These are phyloP conservation scores for Pemphredon lugubris DNA, from an alignment of 2,888 invertebrate genomes.

Conservation along the genomic window DNA sequence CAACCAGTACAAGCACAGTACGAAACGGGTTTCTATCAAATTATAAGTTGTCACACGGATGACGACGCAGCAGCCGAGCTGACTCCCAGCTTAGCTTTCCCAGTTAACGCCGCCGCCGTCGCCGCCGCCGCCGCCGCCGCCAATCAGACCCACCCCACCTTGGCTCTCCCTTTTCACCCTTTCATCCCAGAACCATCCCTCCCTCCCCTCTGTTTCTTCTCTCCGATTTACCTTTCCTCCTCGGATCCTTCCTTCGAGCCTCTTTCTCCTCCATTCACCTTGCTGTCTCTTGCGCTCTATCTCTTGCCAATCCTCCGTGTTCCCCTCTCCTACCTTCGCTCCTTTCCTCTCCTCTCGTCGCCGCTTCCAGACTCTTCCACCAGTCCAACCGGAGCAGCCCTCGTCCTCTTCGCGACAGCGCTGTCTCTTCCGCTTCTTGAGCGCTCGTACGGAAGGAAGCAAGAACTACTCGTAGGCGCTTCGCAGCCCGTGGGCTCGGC, in stretches of 20 bases:
- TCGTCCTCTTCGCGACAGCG: constrained; percentile 27
- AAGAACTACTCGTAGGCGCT: constrained; percentile 45
- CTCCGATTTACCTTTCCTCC: constrained; percentile 31
- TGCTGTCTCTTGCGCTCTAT: constrained; percentile 9
- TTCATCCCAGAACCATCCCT: constrained; percentile 25
- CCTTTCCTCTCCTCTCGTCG: constrained; percentile 10
- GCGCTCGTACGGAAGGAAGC: constrained; percentile 57
- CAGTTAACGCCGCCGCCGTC: constrained; percentile 73
- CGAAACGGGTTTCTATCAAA: constrained; percentile 73
- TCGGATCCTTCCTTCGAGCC: constrained; percentile 42
- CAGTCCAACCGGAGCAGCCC: too few relatives aligned
- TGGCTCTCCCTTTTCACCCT: constrained; percentile 41
- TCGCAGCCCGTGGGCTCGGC: constrained; percentile 45
- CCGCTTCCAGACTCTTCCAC: too few relatives aligned
- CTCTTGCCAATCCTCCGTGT: background rate
- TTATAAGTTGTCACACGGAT: constrained; percentile 77
- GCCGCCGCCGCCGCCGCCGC: too few relatives aligned
- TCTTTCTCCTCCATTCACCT: constrained; percentile 12
- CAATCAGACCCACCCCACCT: constrained; percentile 67
- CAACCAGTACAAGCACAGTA: constrained; percentile 58
- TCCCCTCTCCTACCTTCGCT: background rate
- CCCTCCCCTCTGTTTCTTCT: constrained; percentile 30
- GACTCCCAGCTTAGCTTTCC: constrained; percentile 69
- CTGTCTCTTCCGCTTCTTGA: constrained; percentile 62
- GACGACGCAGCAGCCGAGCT: constrained; percentile 69